Percentiles rank a stretch among this genome's conserved stretches.
Evolutionary conservation across 2,888 invertebrate genomes (phyloP).

Genomic region (Pheosia tremula): DNA sequence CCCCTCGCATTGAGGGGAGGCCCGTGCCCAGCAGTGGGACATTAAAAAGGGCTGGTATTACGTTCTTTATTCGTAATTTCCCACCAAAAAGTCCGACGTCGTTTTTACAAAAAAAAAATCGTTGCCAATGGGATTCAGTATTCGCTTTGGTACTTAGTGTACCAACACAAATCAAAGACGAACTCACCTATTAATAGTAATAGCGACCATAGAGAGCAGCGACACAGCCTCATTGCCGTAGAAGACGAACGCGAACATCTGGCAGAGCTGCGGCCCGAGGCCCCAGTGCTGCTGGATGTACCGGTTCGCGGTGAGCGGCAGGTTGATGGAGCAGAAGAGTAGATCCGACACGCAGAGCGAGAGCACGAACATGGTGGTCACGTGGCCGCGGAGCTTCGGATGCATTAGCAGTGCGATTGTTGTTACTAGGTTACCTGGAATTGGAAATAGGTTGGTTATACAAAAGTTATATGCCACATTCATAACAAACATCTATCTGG

Average conservation of each 20-base stretch:
- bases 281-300: constrained; percentile 93
- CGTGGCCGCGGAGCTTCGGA: constrained; percentile 91
- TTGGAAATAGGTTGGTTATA: neutral
- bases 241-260: constrained; percentile 94
- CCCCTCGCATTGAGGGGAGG: too few species aligned
- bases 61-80: too few species aligned
- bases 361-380: constrained; percentile 94
- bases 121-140: too few species aligned
- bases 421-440: constrained; percentile 92
- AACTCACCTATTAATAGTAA: constrained; percentile 92
- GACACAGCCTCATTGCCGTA: constrained; percentile 96
- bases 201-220: constrained; percentile 94
- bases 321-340: constrained; percentile 92
- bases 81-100: too few species aligned
- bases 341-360: constrained; percentile 94
- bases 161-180: too few species aligned
- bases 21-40: too few species aligned
- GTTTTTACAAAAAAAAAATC: too few species aligned
- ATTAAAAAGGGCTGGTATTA: too few species aligned
- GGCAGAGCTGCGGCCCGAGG: constrained; percentile 90
- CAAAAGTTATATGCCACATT: neutral
- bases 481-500: too few species aligned
- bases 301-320: constrained; percentile 93
- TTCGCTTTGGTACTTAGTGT: too few species aligned
- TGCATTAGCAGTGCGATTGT: constrained; percentile 91